Evolutionary conservation across 1,140 invertebrate genomes (phyloP), one percentile per base, ranked within the genome.

Genomic region (Lethrus apterus): DNA sequence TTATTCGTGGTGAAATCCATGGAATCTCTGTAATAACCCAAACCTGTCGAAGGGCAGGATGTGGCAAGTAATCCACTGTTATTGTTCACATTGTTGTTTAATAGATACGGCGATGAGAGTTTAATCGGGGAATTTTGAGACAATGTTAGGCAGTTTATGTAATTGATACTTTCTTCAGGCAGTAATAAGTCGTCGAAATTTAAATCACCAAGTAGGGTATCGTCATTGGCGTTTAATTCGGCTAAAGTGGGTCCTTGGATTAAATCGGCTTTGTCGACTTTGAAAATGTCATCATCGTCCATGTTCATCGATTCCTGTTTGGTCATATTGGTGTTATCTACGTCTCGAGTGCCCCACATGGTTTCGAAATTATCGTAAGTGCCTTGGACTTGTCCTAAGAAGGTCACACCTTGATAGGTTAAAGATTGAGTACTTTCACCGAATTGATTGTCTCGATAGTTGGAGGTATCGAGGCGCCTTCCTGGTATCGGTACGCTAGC

Each of bases 261-360:
- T 19, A 91, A 73, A 69, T 91, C 87, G 31, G 83, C 80, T 67
- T 89, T 88, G 63, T 92, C 87, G 29, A 90, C 84, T 73, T 89
- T 86, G 62, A 90, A 89, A 52, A 91, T 89, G 61, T 90, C 87
- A 62, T 91, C 86, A 57, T 90, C 86, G 55, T 89, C 86, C 76
- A 87, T 83, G 64, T 79, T 83, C 20, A 64, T 65, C 3, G 77
- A 67, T 55, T 81, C 79, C 38, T 70, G 70, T 79, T 81, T 33
- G 74, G 61, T 15, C 55, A 47, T 18, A 48, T 59, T 48, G 13
- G 57, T 52, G 34, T 48, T 51, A 13, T 47, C 44, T 24, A 56
- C 46, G 2, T 52, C 26, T 23, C 57, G 45, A 24, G 51, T 57
- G 4, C 50, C 44, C 63, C 59, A 64, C 56, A 43, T 56, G 60